Conservation (phyloP, 2,888 invertebrate species). For the Apamea crenata region DNA sequence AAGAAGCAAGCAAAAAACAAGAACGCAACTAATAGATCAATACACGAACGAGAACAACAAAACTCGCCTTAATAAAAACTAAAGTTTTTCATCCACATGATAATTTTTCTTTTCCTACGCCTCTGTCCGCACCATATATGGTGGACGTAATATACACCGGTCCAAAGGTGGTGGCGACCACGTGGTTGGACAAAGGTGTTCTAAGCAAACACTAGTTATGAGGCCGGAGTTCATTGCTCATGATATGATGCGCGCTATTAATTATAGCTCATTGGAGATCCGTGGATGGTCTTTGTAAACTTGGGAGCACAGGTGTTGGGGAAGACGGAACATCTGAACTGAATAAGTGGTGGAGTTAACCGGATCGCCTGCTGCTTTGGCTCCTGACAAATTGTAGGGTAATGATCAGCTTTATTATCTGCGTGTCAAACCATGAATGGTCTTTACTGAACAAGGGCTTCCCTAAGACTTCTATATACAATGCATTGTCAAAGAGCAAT, state of each 20-base stretch:
- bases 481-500: background rate
- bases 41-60: conserved; percentile 46
- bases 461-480: background rate
- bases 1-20: conserved; percentile 29
- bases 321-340: conserved; percentile 16
- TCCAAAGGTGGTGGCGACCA: conserved; percentile 64
- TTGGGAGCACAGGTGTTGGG: conserved; percentile 13
- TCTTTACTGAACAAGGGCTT: background rate
- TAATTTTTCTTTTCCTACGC: conserved; percentile 59
- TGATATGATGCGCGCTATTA: conserved; percentile 48
- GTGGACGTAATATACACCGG: conserved; percentile 47
- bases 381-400: conserved; percentile 11
- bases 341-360: background rate
- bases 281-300: conserved; percentile 31
- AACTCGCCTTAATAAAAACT: conserved; percentile 44
- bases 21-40: conserved; percentile 49
- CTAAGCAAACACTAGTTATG: conserved; percentile 67
- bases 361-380: background rate
- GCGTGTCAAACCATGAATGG: background rate
- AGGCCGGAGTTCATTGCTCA: conserved; percentile 66
- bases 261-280: conserved; percentile 59
- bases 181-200: conserved; percentile 68
- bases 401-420: background rate
- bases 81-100: conserved; percentile 52
- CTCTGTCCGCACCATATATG: conserved; percentile 64